Conservation (phyloP, 2,888 invertebrate species). For the Stegana nigrithorax region DNA sequence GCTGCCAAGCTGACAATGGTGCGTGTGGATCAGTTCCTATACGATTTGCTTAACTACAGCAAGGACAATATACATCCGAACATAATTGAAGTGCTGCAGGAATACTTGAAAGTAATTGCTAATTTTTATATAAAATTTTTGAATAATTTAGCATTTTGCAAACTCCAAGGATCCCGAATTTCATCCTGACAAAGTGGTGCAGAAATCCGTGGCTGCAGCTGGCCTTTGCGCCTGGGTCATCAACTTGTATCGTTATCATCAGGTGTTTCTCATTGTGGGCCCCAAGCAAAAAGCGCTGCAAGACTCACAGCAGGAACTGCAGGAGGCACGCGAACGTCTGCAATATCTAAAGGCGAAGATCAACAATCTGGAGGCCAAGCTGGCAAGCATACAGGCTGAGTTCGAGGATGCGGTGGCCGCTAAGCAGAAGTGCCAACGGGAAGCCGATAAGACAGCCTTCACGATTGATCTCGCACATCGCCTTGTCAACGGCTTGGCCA, state of each 20-base stretch:
- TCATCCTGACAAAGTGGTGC: constrained; percentile 83
- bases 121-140: background rate
- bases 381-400: constrained; percentile 81
- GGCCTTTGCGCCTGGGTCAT: constrained; percentile 96
- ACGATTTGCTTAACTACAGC: constrained; percentile 86
- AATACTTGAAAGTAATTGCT: constrained; percentile 59
- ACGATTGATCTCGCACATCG: constrained; percentile 94
- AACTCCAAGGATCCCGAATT: constrained; percentile 79
- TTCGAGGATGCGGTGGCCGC: constrained; percentile 88
- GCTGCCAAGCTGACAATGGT: constrained; percentile 92
- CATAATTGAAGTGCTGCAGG: constrained; percentile 80
- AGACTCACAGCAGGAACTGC: constrained; percentile 86
- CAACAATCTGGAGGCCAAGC: constrained; percentile 76
- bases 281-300: constrained; percentile 90
- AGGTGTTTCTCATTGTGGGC: constrained; percentile 91
- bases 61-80: constrained; percentile 94
- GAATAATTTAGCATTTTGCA: background rate
- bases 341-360: constrained; percentile 80
- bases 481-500: constrained; percentile 91
- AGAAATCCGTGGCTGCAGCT: constrained; percentile 92
- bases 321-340: constrained; percentile 84
- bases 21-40: constrained; percentile 88
- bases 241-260: constrained; percentile 90
- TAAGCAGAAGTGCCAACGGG: constrained; percentile 91
- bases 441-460: constrained; percentile 89